phyloP scores from a whole-genome alignment of 2,888 invertebrate genomes.

The Calameuta filiformis region DNA sequence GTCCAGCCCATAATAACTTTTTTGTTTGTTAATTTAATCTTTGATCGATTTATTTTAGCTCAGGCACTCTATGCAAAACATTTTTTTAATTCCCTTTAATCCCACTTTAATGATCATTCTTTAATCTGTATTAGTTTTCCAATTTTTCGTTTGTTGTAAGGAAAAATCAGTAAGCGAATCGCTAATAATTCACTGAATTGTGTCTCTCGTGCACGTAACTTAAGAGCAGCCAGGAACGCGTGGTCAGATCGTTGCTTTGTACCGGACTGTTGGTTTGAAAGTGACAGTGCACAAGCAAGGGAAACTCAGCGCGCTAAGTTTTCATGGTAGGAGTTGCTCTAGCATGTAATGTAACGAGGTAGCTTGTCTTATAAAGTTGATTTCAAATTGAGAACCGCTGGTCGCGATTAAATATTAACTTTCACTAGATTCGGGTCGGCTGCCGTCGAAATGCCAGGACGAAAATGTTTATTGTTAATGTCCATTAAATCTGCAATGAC shows the following conservation, averaged over 20 bases:
- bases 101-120: neutral
- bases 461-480: neutral
- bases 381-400: slow-evolving; percentile 5
- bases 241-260: slow-evolving; percentile 45
- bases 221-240: slow-evolving; percentile 5
- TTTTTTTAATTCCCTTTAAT: neutral
- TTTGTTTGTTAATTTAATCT: neutral
- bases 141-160: neutral
- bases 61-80: neutral
- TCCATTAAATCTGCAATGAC: neutral
- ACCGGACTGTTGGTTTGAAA: slow-evolving; percentile 58
- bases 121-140: neutral
- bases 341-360: slow-evolving; percentile 22
- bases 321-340: slow-evolving; percentile 47
- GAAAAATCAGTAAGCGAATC: neutral
- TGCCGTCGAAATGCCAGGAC: neutral
- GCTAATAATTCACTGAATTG: neutral
- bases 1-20: neutral
- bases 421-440: slow-evolving; percentile 52
- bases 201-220: neutral
- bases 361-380: slow-evolving; percentile 19
- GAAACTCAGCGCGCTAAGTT: slow-evolving; percentile 41
- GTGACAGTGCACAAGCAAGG: slow-evolving; percentile 54
- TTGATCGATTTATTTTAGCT: neutral
- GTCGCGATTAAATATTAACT: slow-evolving; percentile 29